Evolutionary conservation across 2,888 invertebrate genomes (phyloP).

Genomic region (Machimus atricapillus): DNA sequence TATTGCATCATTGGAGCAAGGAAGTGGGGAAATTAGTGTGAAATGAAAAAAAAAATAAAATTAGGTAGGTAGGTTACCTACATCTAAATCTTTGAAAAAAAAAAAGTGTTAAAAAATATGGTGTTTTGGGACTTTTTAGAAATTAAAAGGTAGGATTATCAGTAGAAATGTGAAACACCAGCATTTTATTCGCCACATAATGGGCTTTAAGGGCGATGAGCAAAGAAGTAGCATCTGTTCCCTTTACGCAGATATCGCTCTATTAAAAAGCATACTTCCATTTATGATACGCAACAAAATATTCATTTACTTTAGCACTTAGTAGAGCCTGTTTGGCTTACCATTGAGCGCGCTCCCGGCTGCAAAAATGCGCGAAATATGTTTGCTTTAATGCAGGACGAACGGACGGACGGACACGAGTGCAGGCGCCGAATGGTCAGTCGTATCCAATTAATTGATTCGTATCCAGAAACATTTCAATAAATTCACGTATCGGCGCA

Average conservation of each 20-base stretch:
- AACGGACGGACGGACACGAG: neutral
- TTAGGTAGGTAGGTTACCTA: too few relatives aligned
- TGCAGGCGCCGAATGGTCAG: neutral
- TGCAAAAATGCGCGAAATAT: slow-evolving; percentile 1
- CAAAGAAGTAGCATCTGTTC: neutral
- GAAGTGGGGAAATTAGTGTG: too few relatives aligned
- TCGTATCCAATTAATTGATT: slow-evolving; percentile 39
- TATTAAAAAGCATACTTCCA: neutral
- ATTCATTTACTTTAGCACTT: slow-evolving; percentile 17
- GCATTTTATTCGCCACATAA: neutral
- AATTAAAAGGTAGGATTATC: too few relatives aligned
- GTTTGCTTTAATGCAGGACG: slow-evolving; percentile 10
- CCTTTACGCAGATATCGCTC: neutral
- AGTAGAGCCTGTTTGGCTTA: neutral
- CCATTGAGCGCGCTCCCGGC: neutral
- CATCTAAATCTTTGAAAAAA: too few relatives aligned
- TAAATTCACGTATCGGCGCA: slow-evolving; percentile 9
- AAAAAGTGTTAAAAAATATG: too few relatives aligned
- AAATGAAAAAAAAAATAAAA: too few relatives aligned
- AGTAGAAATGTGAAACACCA: too few relatives aligned
- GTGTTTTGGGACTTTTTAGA: too few relatives aligned
- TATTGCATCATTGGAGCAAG: too few relatives aligned
- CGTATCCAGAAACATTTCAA: slow-evolving; percentile 32
- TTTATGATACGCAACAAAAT: neutral
- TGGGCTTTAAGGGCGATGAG: neutral